phyloP scores from a whole-genome alignment of 2,888 invertebrate genomes.

The Tachystola acroxantha region DNA sequence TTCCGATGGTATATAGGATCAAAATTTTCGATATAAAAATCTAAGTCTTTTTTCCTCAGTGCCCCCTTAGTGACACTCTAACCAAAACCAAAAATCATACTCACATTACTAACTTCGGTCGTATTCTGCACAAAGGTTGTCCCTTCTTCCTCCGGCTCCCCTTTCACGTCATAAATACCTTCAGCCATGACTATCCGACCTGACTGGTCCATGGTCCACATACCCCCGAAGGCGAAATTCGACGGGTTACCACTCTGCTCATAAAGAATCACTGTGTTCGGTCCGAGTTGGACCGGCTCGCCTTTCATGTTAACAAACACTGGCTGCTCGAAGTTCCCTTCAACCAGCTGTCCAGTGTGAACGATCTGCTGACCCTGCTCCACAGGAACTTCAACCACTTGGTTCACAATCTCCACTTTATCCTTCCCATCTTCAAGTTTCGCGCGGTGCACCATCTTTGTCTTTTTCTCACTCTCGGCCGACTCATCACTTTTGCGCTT shows the following conservation, averaged over 20 bases:
- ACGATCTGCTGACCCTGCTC: slow-evolving; percentile 70
- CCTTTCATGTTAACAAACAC: slow-evolving; percentile 74
- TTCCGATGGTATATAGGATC: no score
- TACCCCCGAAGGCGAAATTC: slow-evolving; percentile 69
- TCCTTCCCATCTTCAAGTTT: slow-evolving; percentile 58
- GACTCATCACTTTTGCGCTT: slow-evolving; percentile 70
- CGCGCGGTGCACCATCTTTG: slow-evolving; percentile 53
- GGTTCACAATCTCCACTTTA: slow-evolving; percentile 61
- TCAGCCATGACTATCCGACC: slow-evolving; percentile 75
- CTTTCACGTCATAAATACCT: slow-evolving; percentile 72
- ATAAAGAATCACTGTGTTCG: slow-evolving; percentile 70
- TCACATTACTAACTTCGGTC: slow-evolving; percentile 59
- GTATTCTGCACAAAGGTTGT: slow-evolving; percentile 60
- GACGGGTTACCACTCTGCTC: slow-evolving; percentile 70
- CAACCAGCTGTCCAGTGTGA: slow-evolving; percentile 66
- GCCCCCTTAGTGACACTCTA: no score
- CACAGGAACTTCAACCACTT: slow-evolving; percentile 67
- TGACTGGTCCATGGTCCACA: slow-evolving; percentile 72
- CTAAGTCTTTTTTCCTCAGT: no score
- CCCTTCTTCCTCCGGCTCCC: slow-evolving; percentile 66
- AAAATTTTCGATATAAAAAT: no score
- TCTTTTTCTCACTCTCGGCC: slow-evolving; percentile 57
- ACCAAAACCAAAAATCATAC: no score
- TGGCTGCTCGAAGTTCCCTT: slow-evolving; percentile 71
- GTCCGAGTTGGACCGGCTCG: slow-evolving; percentile 68